Conservation (phyloP, 2,888 invertebrate genomes). For the Eledone cirrhosa region DNA sequence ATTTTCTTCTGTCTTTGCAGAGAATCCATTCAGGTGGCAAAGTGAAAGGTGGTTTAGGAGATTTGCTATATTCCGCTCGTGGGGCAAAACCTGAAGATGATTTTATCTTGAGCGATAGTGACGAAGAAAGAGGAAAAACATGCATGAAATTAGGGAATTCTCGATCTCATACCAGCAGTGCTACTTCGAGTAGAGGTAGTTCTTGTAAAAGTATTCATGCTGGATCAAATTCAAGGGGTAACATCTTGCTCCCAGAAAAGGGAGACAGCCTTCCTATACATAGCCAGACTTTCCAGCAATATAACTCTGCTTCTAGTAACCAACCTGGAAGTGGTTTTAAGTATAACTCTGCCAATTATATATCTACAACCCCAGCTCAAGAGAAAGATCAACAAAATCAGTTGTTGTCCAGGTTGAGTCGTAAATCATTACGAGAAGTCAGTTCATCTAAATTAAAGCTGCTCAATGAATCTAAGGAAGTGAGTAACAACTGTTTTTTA, state of each 20-base stretch:
- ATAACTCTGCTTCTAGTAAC: background rate
- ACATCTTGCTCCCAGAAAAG: slow-evolving; percentile 9
- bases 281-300: background rate
- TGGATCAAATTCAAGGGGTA: background rate
- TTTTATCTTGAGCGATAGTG: slow-evolving; percentile 49
- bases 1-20: background rate
- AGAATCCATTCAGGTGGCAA: background rate
- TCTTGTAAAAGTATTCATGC: slow-evolving; percentile 7
- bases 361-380: background rate
- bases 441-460: slow-evolving; percentile 49
- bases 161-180: background rate
- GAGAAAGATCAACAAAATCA: slow-evolving; percentile 34
- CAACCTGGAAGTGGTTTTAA: background rate
- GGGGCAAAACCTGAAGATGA: slow-evolving; percentile 58
- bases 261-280: background rate
- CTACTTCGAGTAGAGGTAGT: slow-evolving; percentile 17
- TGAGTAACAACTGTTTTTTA: background rate
- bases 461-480: slow-evolving; percentile 35
- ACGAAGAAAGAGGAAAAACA: slow-evolving; percentile 44
- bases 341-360: background rate
- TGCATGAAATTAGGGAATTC: slow-evolving; percentile 35
- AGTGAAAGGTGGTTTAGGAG: background rate
- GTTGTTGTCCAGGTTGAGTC: slow-evolving; percentile 48
- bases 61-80: slow-evolving; percentile 34
- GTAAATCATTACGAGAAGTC: slow-evolving; percentile 59